Evolutionary conservation across 2,113 vertebrate genomes (phyloP).

Genomic region (Harpagus bidentatus): DNA sequence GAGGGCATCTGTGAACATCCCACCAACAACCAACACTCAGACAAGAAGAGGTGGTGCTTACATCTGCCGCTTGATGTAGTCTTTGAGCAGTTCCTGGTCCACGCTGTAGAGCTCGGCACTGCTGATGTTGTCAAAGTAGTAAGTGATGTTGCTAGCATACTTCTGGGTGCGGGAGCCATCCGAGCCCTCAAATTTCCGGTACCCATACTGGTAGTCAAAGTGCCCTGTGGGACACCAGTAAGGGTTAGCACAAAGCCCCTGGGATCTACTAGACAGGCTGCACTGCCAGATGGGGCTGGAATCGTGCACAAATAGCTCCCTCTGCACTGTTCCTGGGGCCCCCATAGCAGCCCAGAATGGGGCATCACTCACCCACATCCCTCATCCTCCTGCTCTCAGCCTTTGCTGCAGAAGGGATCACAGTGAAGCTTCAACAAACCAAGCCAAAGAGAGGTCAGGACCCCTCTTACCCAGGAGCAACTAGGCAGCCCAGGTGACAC

Average conservation of each 20-base stretch:
- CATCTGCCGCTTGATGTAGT: constrained; percentile 99
- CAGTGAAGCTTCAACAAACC: background rate
- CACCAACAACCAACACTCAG: background rate
- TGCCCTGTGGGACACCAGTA: constrained; percentile 76
- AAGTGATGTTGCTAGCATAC: constrained; percentile 88
- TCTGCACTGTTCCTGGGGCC: background rate
- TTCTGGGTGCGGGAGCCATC: constrained; percentile 87
- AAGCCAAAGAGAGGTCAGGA: background rate
- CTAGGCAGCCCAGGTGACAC: background rate
- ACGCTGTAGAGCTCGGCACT: constrained; percentile 89
- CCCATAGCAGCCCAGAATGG: accelerated
- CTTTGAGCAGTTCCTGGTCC: constrained; percentile 95
- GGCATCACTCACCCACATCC: background rate
- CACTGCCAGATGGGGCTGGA: accelerated
- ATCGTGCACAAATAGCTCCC: background rate
- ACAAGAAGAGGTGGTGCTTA: constrained; percentile 65
- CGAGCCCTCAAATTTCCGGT: constrained; percentile 86
- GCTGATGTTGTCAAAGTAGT: constrained; percentile 98
- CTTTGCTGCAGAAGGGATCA: background rate
- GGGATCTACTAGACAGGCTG: background rate
- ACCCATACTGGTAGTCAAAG: constrained; percentile 91
- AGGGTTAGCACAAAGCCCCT: background rate
- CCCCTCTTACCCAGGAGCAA: background rate
- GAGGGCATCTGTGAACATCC: background rate
- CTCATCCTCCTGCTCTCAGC: background rate